Evolutionary conservation across 2,888 invertebrate genomes (phyloP).

Genomic region (Meliscaeva auricollis): DNA sequence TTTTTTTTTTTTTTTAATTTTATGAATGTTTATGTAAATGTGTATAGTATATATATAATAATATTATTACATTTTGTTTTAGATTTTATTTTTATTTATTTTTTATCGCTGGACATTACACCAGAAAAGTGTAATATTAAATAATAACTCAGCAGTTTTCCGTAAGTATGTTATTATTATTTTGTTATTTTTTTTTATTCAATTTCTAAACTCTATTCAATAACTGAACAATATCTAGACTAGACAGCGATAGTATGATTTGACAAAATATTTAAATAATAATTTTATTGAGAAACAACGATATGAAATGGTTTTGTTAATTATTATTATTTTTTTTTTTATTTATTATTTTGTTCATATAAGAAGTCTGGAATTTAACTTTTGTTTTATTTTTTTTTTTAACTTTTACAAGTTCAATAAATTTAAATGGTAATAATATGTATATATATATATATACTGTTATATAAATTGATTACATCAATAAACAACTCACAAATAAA

Average conservation of each 20-base stretch:
- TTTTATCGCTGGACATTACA: constrained; percentile 61
- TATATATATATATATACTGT: constrained; percentile 56
- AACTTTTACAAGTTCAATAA: constrained; percentile 45
- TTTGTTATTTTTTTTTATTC: constrained; percentile 14
- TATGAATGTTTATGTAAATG: constrained; percentile 68
- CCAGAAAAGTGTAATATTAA: constrained; percentile 44
- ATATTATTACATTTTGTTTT: constrained; percentile 51
- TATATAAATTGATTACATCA: constrained; percentile 69
- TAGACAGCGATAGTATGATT: constrained; percentile 35
- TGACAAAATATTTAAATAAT: constrained; percentile 20
- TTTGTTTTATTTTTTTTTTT: constrained; percentile 43
- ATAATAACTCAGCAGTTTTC: constrained; percentile 60
- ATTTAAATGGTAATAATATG: constrained; percentile 48
- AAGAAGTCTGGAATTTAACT: constrained; percentile 71
- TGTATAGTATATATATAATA: constrained; percentile 66
- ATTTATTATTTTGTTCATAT: constrained; percentile 33
- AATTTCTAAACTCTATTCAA: constrained; percentile 41
- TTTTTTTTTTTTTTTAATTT: constrained; percentile 33
- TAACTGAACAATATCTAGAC: constrained; percentile 56
- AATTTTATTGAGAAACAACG: constrained; percentile 26
- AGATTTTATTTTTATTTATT: constrained; percentile 33
- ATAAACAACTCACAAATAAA: constrained; percentile 64
- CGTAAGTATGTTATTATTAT: constrained; percentile 19
- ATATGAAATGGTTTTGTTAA: constrained; percentile 19
- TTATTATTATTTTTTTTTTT: constrained; percentile 8